Evolutionary conservation across 2,797 vertebrate species (phyloP).

Genomic region (Ptychobarbus kaznakovi): DNA sequence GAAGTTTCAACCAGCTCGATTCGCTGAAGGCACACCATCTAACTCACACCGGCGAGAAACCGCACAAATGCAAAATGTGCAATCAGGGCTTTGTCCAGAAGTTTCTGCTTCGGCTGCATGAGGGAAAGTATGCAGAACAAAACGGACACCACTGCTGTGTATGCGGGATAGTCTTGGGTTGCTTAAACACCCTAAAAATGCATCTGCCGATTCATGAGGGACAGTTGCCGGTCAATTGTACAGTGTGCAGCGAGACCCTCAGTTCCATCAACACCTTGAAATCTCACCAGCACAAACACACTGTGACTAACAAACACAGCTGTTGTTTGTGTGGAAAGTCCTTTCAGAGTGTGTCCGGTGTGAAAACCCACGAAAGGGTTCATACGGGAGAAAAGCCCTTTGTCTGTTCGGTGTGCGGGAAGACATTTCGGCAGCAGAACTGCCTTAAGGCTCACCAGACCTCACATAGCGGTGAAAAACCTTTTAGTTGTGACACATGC

Average conservation of each 20-base stretch:
- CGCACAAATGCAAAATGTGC: slow-evolving; percentile 78
- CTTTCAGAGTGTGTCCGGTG: slow-evolving; percentile 72
- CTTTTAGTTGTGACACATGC: slow-evolving; percentile 75
- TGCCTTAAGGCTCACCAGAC: slow-evolving; percentile 78
- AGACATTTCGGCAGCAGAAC: slow-evolving; percentile 76
- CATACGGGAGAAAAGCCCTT: slow-evolving; percentile 77
- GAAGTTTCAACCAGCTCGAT: slow-evolving; percentile 82
- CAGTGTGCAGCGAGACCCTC: slow-evolving; percentile 65
- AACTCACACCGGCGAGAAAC: slow-evolving; percentile 82
- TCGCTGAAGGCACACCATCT: slow-evolving; percentile 80
- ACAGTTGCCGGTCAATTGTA: slow-evolving; percentile 64
- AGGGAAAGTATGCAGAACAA: slow-evolving; percentile 68
- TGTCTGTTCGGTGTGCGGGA: slow-evolving; percentile 73
- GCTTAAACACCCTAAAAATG: slow-evolving; percentile 64
- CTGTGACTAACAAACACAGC: slow-evolving; percentile 64
- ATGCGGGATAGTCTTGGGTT: slow-evolving; percentile 64
- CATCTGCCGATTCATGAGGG: slow-evolving; percentile 68
- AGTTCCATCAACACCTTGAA: slow-evolving; percentile 70
- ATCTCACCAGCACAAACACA: slow-evolving; percentile 74
- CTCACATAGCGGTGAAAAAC: slow-evolving; percentile 76
- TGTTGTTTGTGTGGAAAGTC: slow-evolving; percentile 74
- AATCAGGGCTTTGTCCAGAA: slow-evolving; percentile 80
- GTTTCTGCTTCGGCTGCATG: slow-evolving; percentile 75
- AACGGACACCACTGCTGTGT: slow-evolving; percentile 67
- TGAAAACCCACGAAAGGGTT: slow-evolving; percentile 74